These are phyloP conservation scores for Dastarcus helophoroides DNA, from an alignment of 2,888 invertebrate species.

Conservation along the genomic window DNA sequence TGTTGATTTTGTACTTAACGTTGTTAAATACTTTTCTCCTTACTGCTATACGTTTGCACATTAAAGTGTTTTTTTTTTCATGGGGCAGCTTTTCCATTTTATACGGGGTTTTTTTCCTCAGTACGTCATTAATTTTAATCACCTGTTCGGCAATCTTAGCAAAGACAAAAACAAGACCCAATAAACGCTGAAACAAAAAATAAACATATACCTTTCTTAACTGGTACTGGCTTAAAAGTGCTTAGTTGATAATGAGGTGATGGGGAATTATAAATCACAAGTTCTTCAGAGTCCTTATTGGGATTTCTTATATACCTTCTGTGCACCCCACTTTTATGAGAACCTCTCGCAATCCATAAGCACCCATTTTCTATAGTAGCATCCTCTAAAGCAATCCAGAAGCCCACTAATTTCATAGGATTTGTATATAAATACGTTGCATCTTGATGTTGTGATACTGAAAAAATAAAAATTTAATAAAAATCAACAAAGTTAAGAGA, in stretches of 20 bases:
- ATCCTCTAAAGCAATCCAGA: constrained; percentile 96
- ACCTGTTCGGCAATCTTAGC: too few relatives aligned
- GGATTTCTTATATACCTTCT: constrained; percentile 60
- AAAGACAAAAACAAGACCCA: too few relatives aligned
- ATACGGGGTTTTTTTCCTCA: too few relatives aligned
- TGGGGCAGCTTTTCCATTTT: too few relatives aligned
- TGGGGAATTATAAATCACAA: constrained; percentile 58
- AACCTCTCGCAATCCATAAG: constrained; percentile 82
- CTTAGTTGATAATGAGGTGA: constrained; percentile 59
- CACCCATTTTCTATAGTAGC: constrained; percentile 90
- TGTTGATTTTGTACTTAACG: too few relatives aligned
- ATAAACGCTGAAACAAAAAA: not conserved
- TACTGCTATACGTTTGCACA: too few relatives aligned
- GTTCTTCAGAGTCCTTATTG: constrained; percentile 46
- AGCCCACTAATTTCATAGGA: constrained; percentile 69
- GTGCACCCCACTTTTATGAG: constrained; percentile 76
- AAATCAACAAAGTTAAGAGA: too few relatives aligned
- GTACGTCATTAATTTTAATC: too few relatives aligned
- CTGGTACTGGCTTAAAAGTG: constrained; percentile 67
- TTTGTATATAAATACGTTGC: constrained; percentile 78
- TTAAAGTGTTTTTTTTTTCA: too few relatives aligned
- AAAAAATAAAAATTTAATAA: too few relatives aligned
- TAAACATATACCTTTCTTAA: constrained; percentile 59
- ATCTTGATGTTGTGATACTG: constrained; percentile 76
- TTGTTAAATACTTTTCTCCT: too few relatives aligned